A percentile compares a stretch with the other conserved stretches of the same genome.
Evolutionary conservation across 2,797 vertebrate species (phyloP).

Genomic region (Danio choprae): DNA sequence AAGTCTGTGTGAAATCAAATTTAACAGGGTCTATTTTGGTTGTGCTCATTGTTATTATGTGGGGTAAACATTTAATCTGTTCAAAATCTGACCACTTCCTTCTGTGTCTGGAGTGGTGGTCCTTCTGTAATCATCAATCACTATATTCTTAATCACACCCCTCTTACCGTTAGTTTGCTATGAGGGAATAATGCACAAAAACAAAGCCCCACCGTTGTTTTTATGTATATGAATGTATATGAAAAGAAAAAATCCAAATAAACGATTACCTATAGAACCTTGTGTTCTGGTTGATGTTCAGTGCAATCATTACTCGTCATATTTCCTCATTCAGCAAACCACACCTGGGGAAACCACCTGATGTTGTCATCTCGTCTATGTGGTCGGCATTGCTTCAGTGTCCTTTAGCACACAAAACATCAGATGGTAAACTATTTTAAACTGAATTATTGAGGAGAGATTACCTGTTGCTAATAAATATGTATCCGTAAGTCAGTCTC

Average conservation of each 20-base stretch:
- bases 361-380: conserved; percentile 54
- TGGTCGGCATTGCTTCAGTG: conserved; percentile 50
- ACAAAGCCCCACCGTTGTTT: no score
- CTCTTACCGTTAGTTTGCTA: no score
- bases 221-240: no score
- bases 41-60: no score
- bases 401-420: conserved; percentile 57
- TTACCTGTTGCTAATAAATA: neutral
- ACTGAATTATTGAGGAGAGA: neutral
- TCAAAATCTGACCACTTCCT: no score
- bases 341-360: conserved; percentile 69
- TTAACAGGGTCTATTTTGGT: no score
- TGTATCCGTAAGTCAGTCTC: neutral
- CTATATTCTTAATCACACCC: no score
- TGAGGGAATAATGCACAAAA: no score
- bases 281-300: conserved; percentile 18
- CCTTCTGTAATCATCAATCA: no score
- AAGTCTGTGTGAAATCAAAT: no score
- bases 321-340: conserved; percentile 62
- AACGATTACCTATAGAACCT: neutral
- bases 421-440: neutral
- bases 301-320: conserved; percentile 49
- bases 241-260: neutral
- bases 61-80: no score
- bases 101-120: no score